phyloP scores from a whole-genome alignment of 2,113 vertebrate genomes.

The Pachypanchax playfairii region DNA sequence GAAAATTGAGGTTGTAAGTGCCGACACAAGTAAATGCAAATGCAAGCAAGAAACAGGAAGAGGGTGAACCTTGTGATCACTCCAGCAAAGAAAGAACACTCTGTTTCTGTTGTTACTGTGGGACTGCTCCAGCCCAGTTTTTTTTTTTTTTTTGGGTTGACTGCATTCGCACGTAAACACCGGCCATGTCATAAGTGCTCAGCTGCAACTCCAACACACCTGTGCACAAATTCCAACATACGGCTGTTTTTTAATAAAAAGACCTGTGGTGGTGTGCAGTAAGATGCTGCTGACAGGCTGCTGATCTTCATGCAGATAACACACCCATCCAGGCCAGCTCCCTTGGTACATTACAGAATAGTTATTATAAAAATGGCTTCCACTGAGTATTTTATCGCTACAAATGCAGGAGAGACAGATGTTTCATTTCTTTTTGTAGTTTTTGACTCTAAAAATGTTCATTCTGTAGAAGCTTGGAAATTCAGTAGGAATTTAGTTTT shows the following conservation, averaged over 20 bases:
- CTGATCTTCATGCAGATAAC: constrained; percentile 66
- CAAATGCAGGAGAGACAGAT: background rate
- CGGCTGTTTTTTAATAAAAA: constrained; percentile 69
- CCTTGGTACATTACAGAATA: constrained; percentile 58
- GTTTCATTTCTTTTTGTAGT: background rate
- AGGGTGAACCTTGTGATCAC: constrained; percentile 38
- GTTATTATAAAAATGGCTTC: constrained; percentile 61
- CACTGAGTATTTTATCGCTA: constrained; percentile 42
- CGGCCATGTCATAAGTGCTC: constrained; percentile 19
- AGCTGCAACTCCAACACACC: constrained; percentile 44
- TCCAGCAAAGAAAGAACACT: constrained; percentile 4
- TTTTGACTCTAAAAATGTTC: background rate
- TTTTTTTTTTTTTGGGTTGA: background rate
- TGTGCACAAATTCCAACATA: constrained; percentile 52
- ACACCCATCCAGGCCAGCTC: constrained; percentile 50
- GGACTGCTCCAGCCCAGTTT: background rate
- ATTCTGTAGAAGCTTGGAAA: background rate
- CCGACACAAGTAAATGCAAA: background rate
- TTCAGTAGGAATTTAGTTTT: background rate
- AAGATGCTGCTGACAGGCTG: constrained; percentile 66
- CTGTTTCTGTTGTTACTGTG: background rate
- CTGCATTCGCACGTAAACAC: constrained; percentile 15
- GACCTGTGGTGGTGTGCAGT: constrained; percentile 56
- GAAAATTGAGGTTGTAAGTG: constrained; percentile 41
- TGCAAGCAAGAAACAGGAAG: constrained; percentile 26